Evolutionary conservation across 2,113 vertebrate species (phyloP).

Genomic region (Suricata suricatta): DNA sequence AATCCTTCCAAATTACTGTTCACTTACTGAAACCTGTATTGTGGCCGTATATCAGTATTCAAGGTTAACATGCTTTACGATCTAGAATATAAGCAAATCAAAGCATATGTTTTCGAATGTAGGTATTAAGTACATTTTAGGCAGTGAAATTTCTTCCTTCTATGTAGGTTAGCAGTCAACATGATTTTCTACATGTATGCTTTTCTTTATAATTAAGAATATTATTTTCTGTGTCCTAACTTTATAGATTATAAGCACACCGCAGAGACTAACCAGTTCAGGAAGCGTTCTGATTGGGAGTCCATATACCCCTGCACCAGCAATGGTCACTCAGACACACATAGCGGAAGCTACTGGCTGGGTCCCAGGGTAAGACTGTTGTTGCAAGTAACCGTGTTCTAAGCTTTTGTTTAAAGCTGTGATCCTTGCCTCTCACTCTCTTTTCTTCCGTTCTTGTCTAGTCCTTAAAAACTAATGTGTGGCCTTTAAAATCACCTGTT

Average conservation of each 20-base stretch:
- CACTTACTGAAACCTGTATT: background rate
- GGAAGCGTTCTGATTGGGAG: constrained; percentile 90
- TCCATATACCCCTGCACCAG: constrained; percentile 85
- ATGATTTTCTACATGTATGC: background rate
- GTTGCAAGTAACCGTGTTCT: background rate
- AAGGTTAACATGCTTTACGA: background rate
- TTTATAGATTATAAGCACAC: constrained; percentile 91
- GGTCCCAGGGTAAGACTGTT: constrained; percentile 87
- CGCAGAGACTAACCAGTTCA: constrained; percentile 88
- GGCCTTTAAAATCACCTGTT: constrained; percentile 3
- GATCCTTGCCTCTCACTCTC: background rate
- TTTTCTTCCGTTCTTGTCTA: background rate
- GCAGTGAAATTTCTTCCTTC: background rate
- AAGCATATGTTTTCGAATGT: background rate
- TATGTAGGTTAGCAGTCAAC: background rate
- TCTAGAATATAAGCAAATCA: background rate
- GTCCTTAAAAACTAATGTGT: constrained; percentile 22
- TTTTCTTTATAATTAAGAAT: constrained; percentile 4
- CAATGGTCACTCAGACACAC: constrained; percentile 91
- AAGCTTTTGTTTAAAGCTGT: background rate
- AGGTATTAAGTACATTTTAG: background rate
- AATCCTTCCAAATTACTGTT: background rate
- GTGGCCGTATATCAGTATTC: background rate
- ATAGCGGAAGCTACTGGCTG: constrained; percentile 87
- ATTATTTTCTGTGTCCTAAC: constrained; percentile 46